These are phyloP conservation scores for Beris chalybata DNA, from an alignment of 2,888 invertebrate genomes.

Conservation along the genomic window DNA sequence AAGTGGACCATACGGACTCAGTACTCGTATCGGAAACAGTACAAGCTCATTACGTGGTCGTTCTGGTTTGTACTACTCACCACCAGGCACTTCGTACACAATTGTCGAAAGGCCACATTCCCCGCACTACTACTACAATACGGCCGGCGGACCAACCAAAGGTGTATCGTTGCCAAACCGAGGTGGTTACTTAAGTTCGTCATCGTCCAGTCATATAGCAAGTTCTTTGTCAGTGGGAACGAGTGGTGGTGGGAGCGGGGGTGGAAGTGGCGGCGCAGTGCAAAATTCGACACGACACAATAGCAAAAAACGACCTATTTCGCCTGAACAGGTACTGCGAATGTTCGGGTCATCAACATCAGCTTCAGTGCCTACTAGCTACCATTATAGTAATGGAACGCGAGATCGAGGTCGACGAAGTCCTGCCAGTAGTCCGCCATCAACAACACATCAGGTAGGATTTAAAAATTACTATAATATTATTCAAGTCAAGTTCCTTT, in stretches of 20 bases:
- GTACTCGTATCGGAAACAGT: slow-evolving; percentile 53
- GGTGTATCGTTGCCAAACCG: slow-evolving; percentile 56
- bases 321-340: slow-evolving; percentile 80
- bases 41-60: slow-evolving; percentile 61
- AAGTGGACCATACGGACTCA: slow-evolving; percentile 48
- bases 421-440: slow-evolving; percentile 77
- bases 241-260: slow-evolving; percentile 52
- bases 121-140: slow-evolving; percentile 62
- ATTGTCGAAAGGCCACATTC: slow-evolving; percentile 80
- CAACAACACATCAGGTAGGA: slow-evolving; percentile 72
- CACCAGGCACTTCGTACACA: slow-evolving; percentile 86
- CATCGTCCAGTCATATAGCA: slow-evolving; percentile 62
- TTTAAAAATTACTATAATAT: too few relatives aligned
- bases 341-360: slow-evolving; percentile 64
- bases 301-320: slow-evolving; percentile 77
- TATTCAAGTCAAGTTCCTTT: too few relatives aligned
- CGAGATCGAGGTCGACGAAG: slow-evolving; percentile 58
- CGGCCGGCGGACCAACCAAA: slow-evolving; percentile 54
- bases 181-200: slow-evolving; percentile 67
- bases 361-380: slow-evolving; percentile 58
- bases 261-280: background rate
- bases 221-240: slow-evolving; percentile 46
- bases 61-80: slow-evolving; percentile 80
- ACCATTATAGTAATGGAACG: slow-evolving; percentile 56
- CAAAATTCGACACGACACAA: slow-evolving; percentile 56